A percentile compares a stretch with the other conserved stretches of the same genome.
These are phyloP conservation scores for Peromyscus polionotus DNA, from an alignment of 2,113 vertebrate genomes.

Conservation along the genomic window DNA sequence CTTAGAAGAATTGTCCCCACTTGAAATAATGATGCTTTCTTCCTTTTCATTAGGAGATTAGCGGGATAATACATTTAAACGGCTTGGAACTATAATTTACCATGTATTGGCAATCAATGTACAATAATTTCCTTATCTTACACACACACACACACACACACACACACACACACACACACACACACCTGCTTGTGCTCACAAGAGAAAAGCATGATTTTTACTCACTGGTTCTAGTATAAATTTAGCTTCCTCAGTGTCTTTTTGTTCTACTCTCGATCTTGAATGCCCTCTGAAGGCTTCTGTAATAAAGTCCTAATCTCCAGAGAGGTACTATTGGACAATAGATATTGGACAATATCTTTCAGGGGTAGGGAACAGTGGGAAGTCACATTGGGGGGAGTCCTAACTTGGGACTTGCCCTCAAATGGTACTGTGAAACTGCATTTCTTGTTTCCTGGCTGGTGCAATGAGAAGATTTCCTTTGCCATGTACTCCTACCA, in stretches of 20 bases:
- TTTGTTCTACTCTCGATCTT: background rate
- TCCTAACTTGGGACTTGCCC: background rate
- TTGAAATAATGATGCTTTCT: background rate
- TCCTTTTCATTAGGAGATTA: background rate
- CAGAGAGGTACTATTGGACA: background rate
- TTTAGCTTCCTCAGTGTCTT: background rate
- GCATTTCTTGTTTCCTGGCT: background rate
- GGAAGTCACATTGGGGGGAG: background rate
- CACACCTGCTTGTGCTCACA: background rate
- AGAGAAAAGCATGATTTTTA: background rate
- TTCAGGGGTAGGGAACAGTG: background rate
- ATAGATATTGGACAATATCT: too few relatives aligned
- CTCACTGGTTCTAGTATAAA: background rate
- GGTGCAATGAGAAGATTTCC: background rate
- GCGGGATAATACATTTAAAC: background rate
- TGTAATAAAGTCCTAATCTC: background rate
- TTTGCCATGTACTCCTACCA: background rate
- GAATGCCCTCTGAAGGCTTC: background rate
- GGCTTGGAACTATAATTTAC: background rate
- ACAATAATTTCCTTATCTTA: background rate
- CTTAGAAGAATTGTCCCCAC: background rate
- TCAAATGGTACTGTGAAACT: background rate
- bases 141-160: background rate
- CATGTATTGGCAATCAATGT: background rate
- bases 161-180: background rate